Conservation (phyloP, 2,113 vertebrate species). For the Ophiodon elongatus region DNA sequence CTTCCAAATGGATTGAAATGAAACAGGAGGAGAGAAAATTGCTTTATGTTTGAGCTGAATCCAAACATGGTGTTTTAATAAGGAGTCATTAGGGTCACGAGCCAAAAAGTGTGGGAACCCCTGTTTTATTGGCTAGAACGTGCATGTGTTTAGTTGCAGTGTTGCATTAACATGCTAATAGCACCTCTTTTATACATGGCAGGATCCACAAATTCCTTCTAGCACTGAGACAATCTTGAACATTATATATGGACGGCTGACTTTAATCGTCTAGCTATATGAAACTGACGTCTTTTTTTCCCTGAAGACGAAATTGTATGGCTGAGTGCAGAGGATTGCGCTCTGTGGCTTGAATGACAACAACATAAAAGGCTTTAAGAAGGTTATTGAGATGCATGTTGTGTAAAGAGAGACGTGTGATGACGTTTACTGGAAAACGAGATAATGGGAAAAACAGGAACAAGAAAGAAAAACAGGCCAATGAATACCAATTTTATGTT, state of each 20-base stretch:
- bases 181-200: constrained; percentile 7
- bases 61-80: not conserved
- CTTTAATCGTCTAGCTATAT: constrained; percentile 28
- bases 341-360: constrained; percentile 50
- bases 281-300: constrained; percentile 2
- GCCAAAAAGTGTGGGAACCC: not conserved
- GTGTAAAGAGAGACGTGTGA: constrained; percentile 11
- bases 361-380: constrained; percentile 31
- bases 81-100: not conserved
- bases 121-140: not conserved
- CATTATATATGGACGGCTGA: constrained; percentile 22
- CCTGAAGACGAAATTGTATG: constrained; percentile 6
- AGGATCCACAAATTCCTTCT: constrained; percentile 20
- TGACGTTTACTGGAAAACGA: not conserved
- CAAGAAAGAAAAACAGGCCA: not conserved
- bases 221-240: constrained; percentile 22
- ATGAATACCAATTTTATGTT: constrained; percentile 48
- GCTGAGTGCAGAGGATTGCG: constrained; percentile 32
- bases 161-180: constrained; percentile 17
- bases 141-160: not conserved
- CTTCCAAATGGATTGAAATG: not conserved
- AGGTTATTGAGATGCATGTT: constrained; percentile 45
- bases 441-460: constrained; percentile 43
- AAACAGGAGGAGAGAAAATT: not conserved
- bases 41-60: not conserved